Percentiles rank a stretch among this genome's conserved stretches.
phyloP scores from a whole-genome alignment of 2,113 vertebrate species.

The Gallinago media region DNA sequence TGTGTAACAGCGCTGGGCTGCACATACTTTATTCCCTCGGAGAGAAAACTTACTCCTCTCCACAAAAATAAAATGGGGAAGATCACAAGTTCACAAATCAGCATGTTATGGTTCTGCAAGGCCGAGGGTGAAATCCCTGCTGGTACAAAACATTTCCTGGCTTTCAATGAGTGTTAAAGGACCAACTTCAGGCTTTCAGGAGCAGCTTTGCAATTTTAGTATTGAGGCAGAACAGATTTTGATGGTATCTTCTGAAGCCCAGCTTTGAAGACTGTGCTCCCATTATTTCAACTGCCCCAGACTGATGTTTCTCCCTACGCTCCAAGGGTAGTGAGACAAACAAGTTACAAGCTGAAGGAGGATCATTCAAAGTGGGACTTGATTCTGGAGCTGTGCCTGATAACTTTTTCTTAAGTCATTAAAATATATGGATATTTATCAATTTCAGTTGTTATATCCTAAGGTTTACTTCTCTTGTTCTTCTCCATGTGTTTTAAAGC shows the following conservation, averaged over 20 bases:
- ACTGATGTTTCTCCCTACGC: neutral
- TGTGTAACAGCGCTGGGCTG: neutral
- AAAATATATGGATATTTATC: neutral
- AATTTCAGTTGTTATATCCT: neutral
- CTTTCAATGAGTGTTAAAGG: neutral
- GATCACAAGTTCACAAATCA: neutral
- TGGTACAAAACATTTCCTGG: neutral
- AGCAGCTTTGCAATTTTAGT: neutral
- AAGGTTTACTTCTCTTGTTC: neutral
- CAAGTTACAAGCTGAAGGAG: neutral
- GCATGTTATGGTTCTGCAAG: neutral
- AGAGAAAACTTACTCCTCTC: neutral
- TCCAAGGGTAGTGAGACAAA: neutral
- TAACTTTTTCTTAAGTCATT: neutral
- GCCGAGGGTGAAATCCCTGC: neutral
- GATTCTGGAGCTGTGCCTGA: neutral
- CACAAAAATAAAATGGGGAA: neutral
- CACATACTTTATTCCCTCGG: neutral
- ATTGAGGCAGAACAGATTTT: neutral
- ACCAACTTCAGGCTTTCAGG: neutral
- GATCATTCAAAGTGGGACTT: neutral
- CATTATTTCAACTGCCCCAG: neutral
- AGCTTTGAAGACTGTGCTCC: neutral
- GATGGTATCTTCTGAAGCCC: neutral
- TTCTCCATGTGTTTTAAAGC: neutral